Base-by-base conservation (phyloP, 1,140 invertebrate species). In the Temnothorax nylanderi region DNA sequence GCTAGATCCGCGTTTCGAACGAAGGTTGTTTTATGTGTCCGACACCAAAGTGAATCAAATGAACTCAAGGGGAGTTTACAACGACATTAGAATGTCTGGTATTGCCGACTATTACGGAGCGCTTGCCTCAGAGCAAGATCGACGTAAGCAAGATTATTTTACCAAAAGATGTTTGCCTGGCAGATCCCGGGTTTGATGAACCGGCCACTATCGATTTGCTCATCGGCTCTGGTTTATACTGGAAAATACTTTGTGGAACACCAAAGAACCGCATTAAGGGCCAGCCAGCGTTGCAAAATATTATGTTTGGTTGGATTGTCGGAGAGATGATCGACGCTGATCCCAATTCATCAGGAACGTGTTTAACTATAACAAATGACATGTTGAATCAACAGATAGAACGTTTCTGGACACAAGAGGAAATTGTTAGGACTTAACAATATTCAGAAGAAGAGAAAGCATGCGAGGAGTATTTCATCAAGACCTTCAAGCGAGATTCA, bases 211-310 rank as follows among this genome's bases (percentile, higher is more conserved):
- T 60, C 8, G 56, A 60, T 60, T n/a, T 67, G 10, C 37, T 47
- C 10, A 67, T 67, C 3, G 65, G 37, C 0, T 18, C n/a, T 21
- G 37, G 18, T 1, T 16, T 32, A 7, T 67, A 67, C 13, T 67
- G 37, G 41, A 67, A 67, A 21, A 67, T 67, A 44, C 8, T 67
- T 44, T 7, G 34, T 2, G 65, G 65, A 21, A 10, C 41, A 13
- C 65, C 41, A 0, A 67, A 5, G 4, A 67, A 67, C 32, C 8
- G 11, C 0, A 16, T 67, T 6, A 13, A 10, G 1, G 65, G 41
- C 0, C 65, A 67, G 11, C 65, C 65, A 11, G 37, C 65, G 1
- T 54, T 74, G 34, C 71, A 54, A 11, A 74, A 56, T 74, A 74
- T 26, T 0, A 51, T 2, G 18, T 11, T 74, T 2, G 49, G 49